phyloP scores from a whole-genome alignment of 2,113 vertebrate species.

The Xiphophorus maculatus region DNA sequence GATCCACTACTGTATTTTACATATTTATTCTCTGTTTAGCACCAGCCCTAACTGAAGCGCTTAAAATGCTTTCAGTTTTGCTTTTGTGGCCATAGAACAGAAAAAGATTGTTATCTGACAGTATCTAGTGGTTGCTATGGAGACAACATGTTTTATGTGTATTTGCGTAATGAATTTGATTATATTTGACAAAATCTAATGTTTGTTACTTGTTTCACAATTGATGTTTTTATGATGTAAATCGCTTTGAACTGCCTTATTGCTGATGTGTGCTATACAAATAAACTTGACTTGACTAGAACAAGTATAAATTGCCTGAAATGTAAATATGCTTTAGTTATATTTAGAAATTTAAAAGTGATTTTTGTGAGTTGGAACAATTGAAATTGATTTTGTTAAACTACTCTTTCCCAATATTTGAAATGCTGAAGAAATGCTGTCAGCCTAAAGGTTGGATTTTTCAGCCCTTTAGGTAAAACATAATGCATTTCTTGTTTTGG shows the following conservation, averaged over 20 bases:
- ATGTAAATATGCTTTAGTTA: neutral
- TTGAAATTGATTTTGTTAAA: neutral
- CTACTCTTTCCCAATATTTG: no score
- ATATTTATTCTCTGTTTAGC: neutral
- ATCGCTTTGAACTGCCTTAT: no score
- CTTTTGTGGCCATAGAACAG: neutral
- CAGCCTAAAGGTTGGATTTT: neutral
- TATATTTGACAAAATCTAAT: no score
- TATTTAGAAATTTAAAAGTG: neutral
- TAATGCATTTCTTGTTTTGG: no score
- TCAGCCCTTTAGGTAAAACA: no score
- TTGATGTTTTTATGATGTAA: no score
- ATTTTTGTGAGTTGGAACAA: neutral
- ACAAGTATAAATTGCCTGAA: neutral
- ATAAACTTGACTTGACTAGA: no score
- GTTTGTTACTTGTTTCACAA: no score
- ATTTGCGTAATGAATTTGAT: no score
- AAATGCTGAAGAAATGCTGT: neutral
- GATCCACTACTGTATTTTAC: neutral
- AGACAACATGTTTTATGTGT: neutral
- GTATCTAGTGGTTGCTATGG: neutral
- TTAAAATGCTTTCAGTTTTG: neutral
- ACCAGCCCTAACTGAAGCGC: no score
- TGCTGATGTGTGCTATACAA: no score
- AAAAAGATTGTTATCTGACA: neutral